A percentile compares a stretch with the other conserved stretches of the same genome.
Conservation (phyloP, 1,140 invertebrate species). For the Helicoverpa armigera region DNA sequence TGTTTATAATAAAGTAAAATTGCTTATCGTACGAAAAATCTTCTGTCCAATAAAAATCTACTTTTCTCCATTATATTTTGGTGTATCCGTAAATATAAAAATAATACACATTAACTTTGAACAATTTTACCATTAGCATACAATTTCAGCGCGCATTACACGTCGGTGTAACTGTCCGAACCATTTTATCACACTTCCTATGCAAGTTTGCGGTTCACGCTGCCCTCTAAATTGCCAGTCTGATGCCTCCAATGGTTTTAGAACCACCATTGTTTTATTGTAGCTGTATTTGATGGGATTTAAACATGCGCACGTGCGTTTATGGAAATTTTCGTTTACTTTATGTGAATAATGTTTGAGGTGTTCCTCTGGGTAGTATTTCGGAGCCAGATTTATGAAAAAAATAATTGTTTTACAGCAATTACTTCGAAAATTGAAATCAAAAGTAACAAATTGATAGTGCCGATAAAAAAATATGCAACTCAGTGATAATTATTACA, state of each 20-base stretch:
- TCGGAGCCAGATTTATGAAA: background rate
- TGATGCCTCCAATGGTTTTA: constrained; percentile 45
- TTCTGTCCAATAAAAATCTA: no score
- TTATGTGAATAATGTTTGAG: background rate
- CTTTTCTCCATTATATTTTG: no score
- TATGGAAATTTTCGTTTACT: constrained; percentile 16
- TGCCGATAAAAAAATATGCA: background rate
- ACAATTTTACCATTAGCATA: background rate
- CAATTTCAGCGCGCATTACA: background rate
- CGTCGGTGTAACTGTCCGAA: constrained; percentile 50
- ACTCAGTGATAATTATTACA: no score
- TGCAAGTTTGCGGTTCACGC: constrained; percentile 47
- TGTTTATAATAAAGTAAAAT: no score
- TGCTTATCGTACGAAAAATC: no score
- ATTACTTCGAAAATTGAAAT: background rate
- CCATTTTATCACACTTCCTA: constrained; percentile 63
- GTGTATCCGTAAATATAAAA: no score
- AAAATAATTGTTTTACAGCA: no score
- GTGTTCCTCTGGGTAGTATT: background rate
- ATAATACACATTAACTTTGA: background rate
- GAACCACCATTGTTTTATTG: constrained; percentile 45
- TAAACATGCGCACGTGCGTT: constrained; percentile 34
- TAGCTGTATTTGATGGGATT: constrained; percentile 40
- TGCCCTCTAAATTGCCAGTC: constrained; percentile 44
- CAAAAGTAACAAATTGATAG: background rate